These are phyloP conservation scores for Himalopsyche anomala DNA, from an alignment of 2,888 invertebrate genomes.

Conservation along the genomic window DNA sequence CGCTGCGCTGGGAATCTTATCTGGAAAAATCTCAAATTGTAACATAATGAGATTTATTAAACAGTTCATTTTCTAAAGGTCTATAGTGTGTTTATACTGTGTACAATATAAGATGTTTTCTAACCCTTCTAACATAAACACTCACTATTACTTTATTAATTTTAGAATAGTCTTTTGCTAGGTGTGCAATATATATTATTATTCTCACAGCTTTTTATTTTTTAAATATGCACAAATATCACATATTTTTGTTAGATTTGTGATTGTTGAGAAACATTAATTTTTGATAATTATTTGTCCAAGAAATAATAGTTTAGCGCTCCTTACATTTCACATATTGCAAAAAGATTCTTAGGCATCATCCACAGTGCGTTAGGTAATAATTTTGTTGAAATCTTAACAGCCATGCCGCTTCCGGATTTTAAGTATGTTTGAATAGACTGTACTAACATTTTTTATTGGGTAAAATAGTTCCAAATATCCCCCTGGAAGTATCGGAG, in stretches of 20 bases:
- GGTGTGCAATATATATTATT: constrained; percentile 17
- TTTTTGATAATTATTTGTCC: background rate
- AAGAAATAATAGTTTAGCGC: too few relatives aligned
- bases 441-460: constrained; percentile 60
- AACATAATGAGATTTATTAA: too few relatives aligned
- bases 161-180: background rate
- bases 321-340: background rate
- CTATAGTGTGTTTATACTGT: too few relatives aligned
- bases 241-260: background rate
- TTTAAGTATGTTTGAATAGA: constrained; percentile 35
- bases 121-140: too few relatives aligned
- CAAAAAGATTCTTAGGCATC: background rate
- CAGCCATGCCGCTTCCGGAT: constrained; percentile 37
- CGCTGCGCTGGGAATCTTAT: too few relatives aligned
- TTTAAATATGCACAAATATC: constrained; percentile 7
- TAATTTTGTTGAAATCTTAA: constrained; percentile 1
- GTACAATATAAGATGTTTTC: too few relatives aligned
- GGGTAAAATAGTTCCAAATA: constrained; percentile 75
- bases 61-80: too few relatives aligned
- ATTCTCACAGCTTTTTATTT: background rate
- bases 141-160: background rate
- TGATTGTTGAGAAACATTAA: background rate
- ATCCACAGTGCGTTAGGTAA: background rate
- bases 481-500: constrained; percentile 78
- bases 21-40: too few relatives aligned